Percentiles rank a stretch among this genome's conserved stretches.
These are phyloP conservation scores for Sakesphorus luctuosus DNA, from an alignment of 2,113 vertebrate species.

Conservation along the genomic window DNA sequence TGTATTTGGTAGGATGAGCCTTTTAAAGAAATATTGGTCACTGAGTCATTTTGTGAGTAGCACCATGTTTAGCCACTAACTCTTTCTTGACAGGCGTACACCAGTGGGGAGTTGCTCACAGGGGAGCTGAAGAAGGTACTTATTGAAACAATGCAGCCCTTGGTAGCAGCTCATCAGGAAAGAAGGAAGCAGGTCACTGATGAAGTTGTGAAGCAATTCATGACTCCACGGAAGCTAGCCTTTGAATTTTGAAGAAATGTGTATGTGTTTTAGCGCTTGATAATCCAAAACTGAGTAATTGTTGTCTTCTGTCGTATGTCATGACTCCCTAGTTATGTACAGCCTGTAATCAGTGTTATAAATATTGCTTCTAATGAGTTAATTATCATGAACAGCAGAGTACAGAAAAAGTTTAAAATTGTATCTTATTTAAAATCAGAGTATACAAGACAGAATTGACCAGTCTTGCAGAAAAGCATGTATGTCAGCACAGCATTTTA, in stretches of 20 bases:
- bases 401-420: not conserved
- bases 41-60: not conserved
- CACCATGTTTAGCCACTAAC: not conserved
- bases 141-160: conserved; percentile 91
- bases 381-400: not conserved
- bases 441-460: not conserved
- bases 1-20: not conserved
- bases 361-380: conserved; percentile 15
- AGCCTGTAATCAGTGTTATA: conserved; percentile 7
- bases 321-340: conserved; percentile 7
- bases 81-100: conserved; percentile 84
- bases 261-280: not conserved
- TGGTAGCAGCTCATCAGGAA: conserved; percentile 90
- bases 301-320: not conserved
- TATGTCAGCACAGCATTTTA: conserved; percentile 6
- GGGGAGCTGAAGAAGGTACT: conserved; percentile 94
- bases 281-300: not conserved
- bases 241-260: conserved; percentile 80
- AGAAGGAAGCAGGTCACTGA: conserved; percentile 89
- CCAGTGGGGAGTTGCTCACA: conserved; percentile 89
- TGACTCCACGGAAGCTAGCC: conserved; percentile 89
- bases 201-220: conserved; percentile 87
- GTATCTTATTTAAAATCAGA: not conserved
- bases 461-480: conserved; percentile 11
- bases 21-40: not conserved